Evolutionary conservation across 1,140 invertebrate species (phyloP).

Genomic region (Chymomyza costata): DNA sequence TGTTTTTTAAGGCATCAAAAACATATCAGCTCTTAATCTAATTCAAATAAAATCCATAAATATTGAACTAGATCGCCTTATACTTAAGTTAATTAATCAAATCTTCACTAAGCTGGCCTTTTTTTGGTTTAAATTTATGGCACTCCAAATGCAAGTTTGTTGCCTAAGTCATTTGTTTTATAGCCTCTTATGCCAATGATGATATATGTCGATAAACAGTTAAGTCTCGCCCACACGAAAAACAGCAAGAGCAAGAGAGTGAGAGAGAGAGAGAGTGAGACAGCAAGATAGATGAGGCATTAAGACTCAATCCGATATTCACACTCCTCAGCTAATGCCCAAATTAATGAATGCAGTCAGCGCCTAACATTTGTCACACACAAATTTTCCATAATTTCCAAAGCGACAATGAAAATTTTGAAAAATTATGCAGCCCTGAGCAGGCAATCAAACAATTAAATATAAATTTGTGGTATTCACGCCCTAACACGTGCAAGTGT

Average conservation of each 20-base stretch:
- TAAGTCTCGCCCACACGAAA: constrained; percentile 42
- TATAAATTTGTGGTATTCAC: constrained; percentile 71
- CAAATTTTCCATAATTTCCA: constrained; percentile 32
- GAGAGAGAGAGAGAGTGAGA: too few species aligned
- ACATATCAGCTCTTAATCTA: too few species aligned
- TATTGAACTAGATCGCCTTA: too few species aligned
- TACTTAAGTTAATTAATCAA: too few species aligned
- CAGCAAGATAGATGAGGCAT: background rate
- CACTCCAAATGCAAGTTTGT: constrained; percentile 22
- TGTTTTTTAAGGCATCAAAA: too few species aligned
- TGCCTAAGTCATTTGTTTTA: constrained; percentile 26
- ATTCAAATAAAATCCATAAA: too few species aligned
- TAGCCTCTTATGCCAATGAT: background rate
- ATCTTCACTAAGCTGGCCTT: background rate
- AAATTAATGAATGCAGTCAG: constrained; percentile 63
- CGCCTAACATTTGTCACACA: constrained; percentile 59
- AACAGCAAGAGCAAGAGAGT: too few species aligned
- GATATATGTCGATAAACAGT: constrained; percentile 43
- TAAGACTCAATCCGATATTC: constrained; percentile 37
- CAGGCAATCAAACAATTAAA: constrained; percentile 62
- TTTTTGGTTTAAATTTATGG: background rate
- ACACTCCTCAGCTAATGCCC: constrained; percentile 44
- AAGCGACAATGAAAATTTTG: constrained; percentile 60
- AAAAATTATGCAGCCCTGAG: constrained; percentile 55
- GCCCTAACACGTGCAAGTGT: constrained; percentile 26